Percentiles rank a stretch among this genome's conserved stretches.
These are phyloP conservation scores for Enteromius paludinosus DNA, from an alignment of 2,797 vertebrate genomes.

Conservation along the genomic window DNA sequence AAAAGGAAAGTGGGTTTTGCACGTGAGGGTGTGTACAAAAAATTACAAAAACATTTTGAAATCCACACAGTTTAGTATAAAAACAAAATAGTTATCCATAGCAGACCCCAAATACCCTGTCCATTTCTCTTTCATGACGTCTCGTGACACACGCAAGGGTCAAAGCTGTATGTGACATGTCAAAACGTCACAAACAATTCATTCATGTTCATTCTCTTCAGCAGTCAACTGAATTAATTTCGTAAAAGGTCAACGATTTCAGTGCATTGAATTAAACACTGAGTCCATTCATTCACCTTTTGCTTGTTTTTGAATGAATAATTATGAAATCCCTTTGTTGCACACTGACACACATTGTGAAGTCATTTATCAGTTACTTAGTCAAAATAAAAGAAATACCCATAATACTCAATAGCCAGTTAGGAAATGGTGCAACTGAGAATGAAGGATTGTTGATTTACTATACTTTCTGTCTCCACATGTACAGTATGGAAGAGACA, in stretches of 20 bases:
- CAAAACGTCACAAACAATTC: conserved; percentile 27
- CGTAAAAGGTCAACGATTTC: not conserved
- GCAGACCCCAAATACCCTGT: not conserved
- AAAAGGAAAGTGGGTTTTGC: not conserved
- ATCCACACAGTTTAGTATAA: not conserved
- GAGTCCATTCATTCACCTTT: conserved; percentile 44
- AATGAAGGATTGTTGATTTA: conserved; percentile 13
- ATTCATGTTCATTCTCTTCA: conserved; percentile 19
- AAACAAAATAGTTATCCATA: not conserved
- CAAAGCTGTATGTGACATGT: conserved; percentile 18
- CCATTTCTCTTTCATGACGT: not conserved
- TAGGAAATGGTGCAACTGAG: not conserved
- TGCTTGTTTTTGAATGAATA: conserved; percentile 25
- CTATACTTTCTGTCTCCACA: conserved; percentile 13
- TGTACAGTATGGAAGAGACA: conserved; percentile 11
- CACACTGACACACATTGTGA: not conserved
- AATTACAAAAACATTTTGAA: not conserved
- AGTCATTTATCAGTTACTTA: conserved; percentile 17
- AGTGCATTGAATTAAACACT: conserved; percentile 41
- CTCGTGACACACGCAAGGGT: not conserved
- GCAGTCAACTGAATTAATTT: conserved; percentile 31
- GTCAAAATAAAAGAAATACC: not conserved
- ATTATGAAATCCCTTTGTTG: conserved; percentile 33
- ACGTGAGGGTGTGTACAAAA: not conserved
- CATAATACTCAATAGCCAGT: conserved; percentile 11